Base-by-base conservation (phyloP, 2,113 vertebrate species). In the Sturnira hondurensis region DNA sequence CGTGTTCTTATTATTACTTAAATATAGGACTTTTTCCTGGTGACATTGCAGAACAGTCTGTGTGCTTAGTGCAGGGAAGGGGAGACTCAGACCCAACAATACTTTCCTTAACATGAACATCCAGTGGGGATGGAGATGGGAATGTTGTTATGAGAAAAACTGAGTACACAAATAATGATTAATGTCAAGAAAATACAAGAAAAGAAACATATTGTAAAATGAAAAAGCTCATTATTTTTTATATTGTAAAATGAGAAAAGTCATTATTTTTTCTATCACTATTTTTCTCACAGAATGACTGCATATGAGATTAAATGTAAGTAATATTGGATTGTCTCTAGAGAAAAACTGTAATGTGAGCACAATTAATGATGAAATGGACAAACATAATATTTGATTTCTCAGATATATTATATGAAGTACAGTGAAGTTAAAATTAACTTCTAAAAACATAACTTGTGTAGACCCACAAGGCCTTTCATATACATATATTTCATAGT, bases 361-460 rank as follows among this genome's bases (percentile, higher is more conserved):
- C 47, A 31, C 3, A 92, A 94, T 80, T 91, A 52, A 50, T 83
- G 2, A 83, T 76, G 11, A 94, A 76, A 90, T 91, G 15, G 45
- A 91, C 1, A 81, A 76, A 83, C 3, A 28, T 63, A 93, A 77
- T 76, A 88, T 86, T 65, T 45, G 88, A 43, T 67, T 95, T 96
- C 41, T 91, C 52, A 77, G 58, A 77, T 89, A 92, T 91, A 54
- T 41, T 58, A 68, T 45, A 50, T 74, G 4, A 93, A 82, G 9
- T 15, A 14, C 26, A 91, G 28, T 41, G 4, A 91, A 63, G 83
- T 93, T 78, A 96, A 71, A 1, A 3, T 3, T 22, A 14, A 77
- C 61, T 91, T 74, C 71, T 0, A 41, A 61, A 81, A 93, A 96
- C 43, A 61, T 45, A 81, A 77, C 16, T 80, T 86, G 82, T 89